phyloP scores from a whole-genome alignment of 2,113 vertebrate genomes.

The Prochilodus magdalenae region DNA sequence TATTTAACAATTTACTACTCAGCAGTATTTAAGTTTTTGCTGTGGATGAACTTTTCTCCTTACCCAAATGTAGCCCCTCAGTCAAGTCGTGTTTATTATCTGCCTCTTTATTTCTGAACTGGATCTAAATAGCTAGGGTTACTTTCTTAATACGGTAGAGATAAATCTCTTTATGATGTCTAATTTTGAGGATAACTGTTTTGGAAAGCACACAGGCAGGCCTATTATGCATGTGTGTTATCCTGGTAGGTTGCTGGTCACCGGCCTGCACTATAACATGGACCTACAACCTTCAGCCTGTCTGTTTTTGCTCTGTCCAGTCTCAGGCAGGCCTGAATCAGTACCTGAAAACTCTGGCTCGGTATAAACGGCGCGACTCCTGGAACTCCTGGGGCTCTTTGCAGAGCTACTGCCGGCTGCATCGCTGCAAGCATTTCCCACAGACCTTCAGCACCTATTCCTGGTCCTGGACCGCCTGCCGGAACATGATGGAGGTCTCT shows the following conservation, averaged over 20 bases:
- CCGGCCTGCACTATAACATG: too few species aligned
- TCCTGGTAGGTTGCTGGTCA: too few species aligned
- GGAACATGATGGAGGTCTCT: slow-evolving; percentile 8
- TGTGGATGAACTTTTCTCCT: too few species aligned
- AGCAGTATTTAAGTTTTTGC: too few species aligned
- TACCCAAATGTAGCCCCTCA: background rate
- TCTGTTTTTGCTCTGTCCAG: background rate
- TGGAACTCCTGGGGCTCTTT: slow-evolving; percentile 16
- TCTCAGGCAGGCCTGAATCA: background rate
- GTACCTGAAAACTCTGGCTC: background rate
- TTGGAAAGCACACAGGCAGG: too few species aligned
- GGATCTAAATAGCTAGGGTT: too few species aligned
- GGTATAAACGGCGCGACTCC: slow-evolving; percentile 27
- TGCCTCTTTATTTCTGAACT: background rate
- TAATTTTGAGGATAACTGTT: too few species aligned
- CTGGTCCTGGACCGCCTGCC: slow-evolving; percentile 23
- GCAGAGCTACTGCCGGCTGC: background rate
- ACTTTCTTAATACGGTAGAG: too few species aligned
- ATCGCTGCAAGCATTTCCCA: background rate
- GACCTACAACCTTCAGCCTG: background rate
- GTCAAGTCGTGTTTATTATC: background rate
- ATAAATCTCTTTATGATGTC: too few species aligned
- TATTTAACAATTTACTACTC: too few species aligned
- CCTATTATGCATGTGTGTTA: too few species aligned
- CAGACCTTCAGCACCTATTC: slow-evolving; percentile 41